Base-by-base conservation (phyloP, 2,113 vertebrate genomes). In the Hyla sarda region DNA sequence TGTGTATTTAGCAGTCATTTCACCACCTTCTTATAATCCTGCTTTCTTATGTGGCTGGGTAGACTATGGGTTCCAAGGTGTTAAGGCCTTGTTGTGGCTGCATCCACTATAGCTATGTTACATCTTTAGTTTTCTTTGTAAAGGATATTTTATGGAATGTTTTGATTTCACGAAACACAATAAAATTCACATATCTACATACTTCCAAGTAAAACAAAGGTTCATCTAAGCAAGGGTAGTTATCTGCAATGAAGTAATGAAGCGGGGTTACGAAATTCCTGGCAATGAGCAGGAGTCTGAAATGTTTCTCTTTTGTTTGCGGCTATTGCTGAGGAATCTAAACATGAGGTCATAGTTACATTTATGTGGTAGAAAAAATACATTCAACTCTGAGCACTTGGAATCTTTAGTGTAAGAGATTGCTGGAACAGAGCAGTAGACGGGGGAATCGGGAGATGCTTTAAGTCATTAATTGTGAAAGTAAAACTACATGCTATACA, bases 201-300 rank as follows among this genome's bases (percentile, higher is more conserved):
- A 28, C 25, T 2, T 25, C n/a, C 58, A 62, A 62, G 58, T 58
- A 58, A 58, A 58, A 58, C 23, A 8, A 34, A 47, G 48, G 45
- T 23, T 41, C 47, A 78, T 34, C 41, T 28, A 32, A 34, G 47
- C 34, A 10, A 37, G 23, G n/a, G 30, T 37, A 72, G 76, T 41
- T 86, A 86, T 86, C 76, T 72, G 17, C 65, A 86, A 65, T 80
- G 82, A 86, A 73, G 77, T 86, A 76, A 86, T 79, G 47, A 28
- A 13, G n/a, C 65, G 75, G 86, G 69, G 78, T 89, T 90, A 86
- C 91, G 91, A 90, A 93, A 93, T 88, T 79, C 2, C 52, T 77
- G 86, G 76, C 88, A 7, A 7, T 60, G 65, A 82, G 34, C 37
- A 85, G 47, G 5, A 19, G 75, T 56, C 30, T 85, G 19, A 76